Base-by-base conservation (phyloP, 2,888 invertebrate species). In the Fissipunctia ypsillon region DNA sequence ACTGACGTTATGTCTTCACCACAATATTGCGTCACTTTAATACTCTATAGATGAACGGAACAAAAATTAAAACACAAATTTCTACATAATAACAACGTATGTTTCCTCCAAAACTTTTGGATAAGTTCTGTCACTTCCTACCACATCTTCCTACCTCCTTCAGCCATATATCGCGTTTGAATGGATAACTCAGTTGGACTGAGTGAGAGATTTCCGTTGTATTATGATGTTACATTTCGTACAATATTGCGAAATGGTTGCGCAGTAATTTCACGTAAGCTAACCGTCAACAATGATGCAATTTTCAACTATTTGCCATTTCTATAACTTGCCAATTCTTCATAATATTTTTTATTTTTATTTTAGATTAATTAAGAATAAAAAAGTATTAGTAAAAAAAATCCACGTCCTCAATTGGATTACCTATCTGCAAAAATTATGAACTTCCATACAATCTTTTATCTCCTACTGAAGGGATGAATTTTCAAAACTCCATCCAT, bases 11-110 rank as follows among this genome's bases (percentile, higher is more conserved):
- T 70, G 5, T 76, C 50, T 59, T 76, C 57, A 52, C 79, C 3
- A 1, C 14, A 52, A 79, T 25, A n/a, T 73, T 76, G 76, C 79
- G 9, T 64, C 76, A 76, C 43, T 14, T 73, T 45, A 41, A n/a
- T n/a, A 9, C 31, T 5, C 16, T 14, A n/a, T 9, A 48, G 38
- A 28, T 28, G 28, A 6, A 28, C 9, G 5, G 0, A 19, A 16
- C 38, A 3, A 31, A 50, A 9, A 38, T 9, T 50, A 9, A n/a
- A 19, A 9, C 31, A 14, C 14, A n/a, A 19, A 31, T 50, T 50
- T 0, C 6, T 45, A 25, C 28, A 14, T n/a, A n/a, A 0, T 16
- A 19, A 3, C 22, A 43, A 56, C 9, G 0, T 22, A 16, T 16
- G 22, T 25, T 25, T 73, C 5, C 22, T 56, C 16, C 7, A 16